Evolutionary conservation across 2,888 invertebrate genomes (phyloP), one percentile per base, ranked within the genome.

Genomic region (Acleris sparsana): DNA sequence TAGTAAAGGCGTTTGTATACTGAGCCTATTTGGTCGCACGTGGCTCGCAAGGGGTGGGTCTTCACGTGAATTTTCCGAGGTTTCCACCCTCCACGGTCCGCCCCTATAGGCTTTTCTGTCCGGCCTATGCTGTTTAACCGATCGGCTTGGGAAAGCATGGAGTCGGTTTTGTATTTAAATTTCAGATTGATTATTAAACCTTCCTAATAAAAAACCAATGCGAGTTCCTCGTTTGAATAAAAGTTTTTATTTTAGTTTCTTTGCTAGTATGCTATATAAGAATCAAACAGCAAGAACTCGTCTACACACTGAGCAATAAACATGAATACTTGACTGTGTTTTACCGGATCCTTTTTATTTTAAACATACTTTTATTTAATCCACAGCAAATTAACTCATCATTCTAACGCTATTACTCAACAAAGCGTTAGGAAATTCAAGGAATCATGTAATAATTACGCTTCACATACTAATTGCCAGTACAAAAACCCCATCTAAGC

Each of bases 71-170:
- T 90, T 91, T 92, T 91, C 92, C 92, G 87, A 91, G 88, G 92
- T 92, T 92, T 88, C 92, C 92, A 92, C 92, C 92, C 92, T 87
- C 88, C 79, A 82, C 91, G 92, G 91, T 89, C 92, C 92, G 92
- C 92, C 92, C 92, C 92, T 92, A 89, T 92, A 92, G 92, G 92
- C 92, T 92, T 92, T 92, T 92, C 92, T 92, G 92, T 91, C 91
- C 92, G 87, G 92, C 92, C 92, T 92, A 92, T 91, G 89, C 90
- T 87, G 91, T 90, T 92, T 88, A 89, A 91, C 88, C 84, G 89
- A 92, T 91, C 87, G 89, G 80, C 83, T 88, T 82, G 69, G 82
- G 78, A 72, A 71, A 72, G 70, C 48, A 72, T 86, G 78, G 92
- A 92, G 90, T 82, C 79, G 85, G 55, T 67, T 64, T 71, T 67